Evolutionary conservation across 2,888 invertebrate species (phyloP).

Genomic region (Gasteruption jaculator): DNA sequence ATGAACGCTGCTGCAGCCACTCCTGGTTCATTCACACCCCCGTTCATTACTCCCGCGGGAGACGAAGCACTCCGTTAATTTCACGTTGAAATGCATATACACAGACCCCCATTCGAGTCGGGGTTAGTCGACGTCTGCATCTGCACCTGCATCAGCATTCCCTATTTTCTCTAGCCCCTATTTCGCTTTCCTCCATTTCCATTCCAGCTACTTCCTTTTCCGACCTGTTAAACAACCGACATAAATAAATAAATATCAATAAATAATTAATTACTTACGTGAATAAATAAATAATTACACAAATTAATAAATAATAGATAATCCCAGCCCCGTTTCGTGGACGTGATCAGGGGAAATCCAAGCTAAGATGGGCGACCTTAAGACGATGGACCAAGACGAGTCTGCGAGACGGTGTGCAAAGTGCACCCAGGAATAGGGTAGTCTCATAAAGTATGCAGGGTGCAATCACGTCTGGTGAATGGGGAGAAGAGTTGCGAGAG

Average conservation of each 20-base stretch:
- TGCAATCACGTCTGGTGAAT: constrained; percentile 44
- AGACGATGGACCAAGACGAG: constrained; percentile 7
- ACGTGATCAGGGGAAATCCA: background rate
- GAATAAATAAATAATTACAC: too few relatives aligned
- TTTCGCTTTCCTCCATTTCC: constrained; percentile 13
- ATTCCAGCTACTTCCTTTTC: constrained; percentile 15
- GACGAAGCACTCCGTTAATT: constrained; percentile 27
- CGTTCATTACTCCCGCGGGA: constrained; percentile 30
- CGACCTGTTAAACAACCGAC: constrained; percentile 14
- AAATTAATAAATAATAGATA: too few relatives aligned
- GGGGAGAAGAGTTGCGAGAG: constrained; percentile 20
- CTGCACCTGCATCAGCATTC: too few relatives aligned
- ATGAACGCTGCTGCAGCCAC: constrained; percentile 5
- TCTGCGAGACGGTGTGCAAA: too few relatives aligned
- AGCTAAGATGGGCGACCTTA: constrained; percentile 7
- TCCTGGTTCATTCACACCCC: constrained; percentile 23
- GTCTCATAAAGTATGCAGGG: constrained; percentile 41
- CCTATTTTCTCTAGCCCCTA: too few relatives aligned
- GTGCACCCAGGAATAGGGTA: too few relatives aligned
- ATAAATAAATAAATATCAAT: too few relatives aligned
- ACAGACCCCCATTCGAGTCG: too few relatives aligned
- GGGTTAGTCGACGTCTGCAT: too few relatives aligned
- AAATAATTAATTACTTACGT: too few relatives aligned
- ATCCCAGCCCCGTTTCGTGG: background rate
- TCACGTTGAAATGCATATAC: constrained; percentile 18